Evolutionary conservation across 1,140 invertebrate genomes (phyloP).

Genomic region (Drosophila cardini): DNA sequence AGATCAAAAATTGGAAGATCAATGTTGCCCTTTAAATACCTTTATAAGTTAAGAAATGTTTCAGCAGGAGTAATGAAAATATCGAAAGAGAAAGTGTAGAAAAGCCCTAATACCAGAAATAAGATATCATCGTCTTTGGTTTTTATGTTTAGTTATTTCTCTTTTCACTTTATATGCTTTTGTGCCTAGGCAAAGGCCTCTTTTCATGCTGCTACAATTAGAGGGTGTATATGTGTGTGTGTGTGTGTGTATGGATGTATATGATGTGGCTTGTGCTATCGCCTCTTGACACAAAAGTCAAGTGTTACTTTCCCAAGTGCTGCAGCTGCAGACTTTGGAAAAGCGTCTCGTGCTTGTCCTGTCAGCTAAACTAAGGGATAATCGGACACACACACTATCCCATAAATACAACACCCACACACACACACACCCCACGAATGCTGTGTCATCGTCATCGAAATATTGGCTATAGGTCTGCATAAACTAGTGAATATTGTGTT

Average conservation of each 20-base stretch:
- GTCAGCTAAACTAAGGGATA: slow-evolving; percentile 31
- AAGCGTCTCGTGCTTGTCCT: slow-evolving; percentile 42
- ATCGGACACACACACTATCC: slow-evolving; percentile 30
- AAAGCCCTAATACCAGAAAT: slow-evolving; percentile 22
- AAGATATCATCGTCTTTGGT: slow-evolving; percentile 35
- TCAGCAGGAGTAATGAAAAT: background rate
- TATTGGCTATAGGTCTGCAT: slow-evolving; percentile 27
- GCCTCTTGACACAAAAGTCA: slow-evolving; percentile 78
- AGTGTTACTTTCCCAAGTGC: slow-evolving; percentile 76
- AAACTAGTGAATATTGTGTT: slow-evolving; percentile 41
- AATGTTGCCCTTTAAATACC: background rate
- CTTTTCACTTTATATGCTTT: background rate
- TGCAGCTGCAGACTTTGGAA: slow-evolving; percentile 55
- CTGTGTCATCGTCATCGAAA: slow-evolving; percentile 52
- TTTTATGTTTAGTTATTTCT: slow-evolving; percentile 32
- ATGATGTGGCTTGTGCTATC: slow-evolving; percentile 20
- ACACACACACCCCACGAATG: slow-evolving; percentile 14
- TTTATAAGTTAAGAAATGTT: background rate
- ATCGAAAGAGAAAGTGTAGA: background rate
- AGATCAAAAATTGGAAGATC: background rate
- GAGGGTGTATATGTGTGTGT: background rate
- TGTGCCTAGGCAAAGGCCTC: slow-evolving; percentile 20
- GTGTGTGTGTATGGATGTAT: slow-evolving; percentile 4
- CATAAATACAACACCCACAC: background rate
- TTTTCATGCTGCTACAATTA: slow-evolving; percentile 51